Percentiles rank a stretch among this genome's conserved stretches.
Evolutionary conservation across 2,797 vertebrate species (phyloP).

Genomic region (Xiphorhynchus erythropygius): DNA sequence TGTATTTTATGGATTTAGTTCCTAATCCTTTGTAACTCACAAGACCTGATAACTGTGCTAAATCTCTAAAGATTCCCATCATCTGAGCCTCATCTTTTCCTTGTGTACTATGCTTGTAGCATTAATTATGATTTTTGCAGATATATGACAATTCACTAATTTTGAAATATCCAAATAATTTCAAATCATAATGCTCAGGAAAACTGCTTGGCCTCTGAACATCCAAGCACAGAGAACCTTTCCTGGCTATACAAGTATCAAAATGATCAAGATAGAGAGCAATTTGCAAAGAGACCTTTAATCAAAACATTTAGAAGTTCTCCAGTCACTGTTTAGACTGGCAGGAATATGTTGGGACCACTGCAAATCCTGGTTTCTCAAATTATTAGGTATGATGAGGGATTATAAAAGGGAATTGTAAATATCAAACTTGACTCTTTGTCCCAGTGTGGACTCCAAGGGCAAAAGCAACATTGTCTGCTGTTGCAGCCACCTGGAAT

Average conservation of each 20-base stretch:
- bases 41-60: slow-evolving; percentile 16
- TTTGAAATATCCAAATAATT: not conserved
- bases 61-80: not conserved
- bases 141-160: not conserved
- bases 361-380: not conserved
- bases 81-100: not conserved
- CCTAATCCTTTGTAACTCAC: slow-evolving; percentile 16
- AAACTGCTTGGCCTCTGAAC: not conserved
- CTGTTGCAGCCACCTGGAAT: not conserved
- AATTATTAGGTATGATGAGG: not conserved
- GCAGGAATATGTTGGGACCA: not conserved
- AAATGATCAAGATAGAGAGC: not conserved
- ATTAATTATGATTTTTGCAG: not conserved
- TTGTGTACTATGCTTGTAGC: not conserved
- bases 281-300: not conserved
- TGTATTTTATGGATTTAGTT: slow-evolving; percentile 33
- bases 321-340: not conserved
- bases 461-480: not conserved
- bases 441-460: not conserved
- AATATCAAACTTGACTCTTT: not conserved
- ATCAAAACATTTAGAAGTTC: not conserved
- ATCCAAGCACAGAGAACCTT: not conserved
- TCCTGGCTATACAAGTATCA: not conserved
- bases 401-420: not conserved
- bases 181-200: not conserved